Evolutionary conservation across 64 coral and sea anemone genomes (phyloP).

Genomic region (Catalaphyllia jardinei): DNA sequence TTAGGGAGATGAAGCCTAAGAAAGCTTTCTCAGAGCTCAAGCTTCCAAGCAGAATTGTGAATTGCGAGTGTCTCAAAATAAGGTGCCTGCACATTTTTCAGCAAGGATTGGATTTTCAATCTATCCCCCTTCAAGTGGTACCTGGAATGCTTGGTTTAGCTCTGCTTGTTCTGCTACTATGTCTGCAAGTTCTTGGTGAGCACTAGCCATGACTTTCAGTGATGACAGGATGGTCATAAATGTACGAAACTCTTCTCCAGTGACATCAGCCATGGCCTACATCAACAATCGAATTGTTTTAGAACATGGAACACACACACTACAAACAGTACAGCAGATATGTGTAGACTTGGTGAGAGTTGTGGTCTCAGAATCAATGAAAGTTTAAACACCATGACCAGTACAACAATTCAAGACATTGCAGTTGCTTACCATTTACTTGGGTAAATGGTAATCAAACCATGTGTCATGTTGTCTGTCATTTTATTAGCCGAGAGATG

Average conservation of each 20-base stretch:
- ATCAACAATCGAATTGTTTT: not conserved
- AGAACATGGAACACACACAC: not conserved
- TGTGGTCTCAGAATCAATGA: constrained; percentile 19
- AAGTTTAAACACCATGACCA: constrained; percentile 33
- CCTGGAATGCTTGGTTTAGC: constrained; percentile 87
- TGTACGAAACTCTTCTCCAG: constrained; percentile 85
- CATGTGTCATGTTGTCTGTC: constrained; percentile 25
- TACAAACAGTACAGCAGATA: not conserved
- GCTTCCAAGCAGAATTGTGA: too few species aligned
- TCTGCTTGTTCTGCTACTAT: constrained; percentile 95
- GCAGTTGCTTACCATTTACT: not conserved
- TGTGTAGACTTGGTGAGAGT: not conserved
- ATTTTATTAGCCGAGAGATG: constrained; percentile 85
- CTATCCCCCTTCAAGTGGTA: not conserved
- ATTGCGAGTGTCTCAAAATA: too few species aligned
- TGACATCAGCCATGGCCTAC: constrained; percentile 92
- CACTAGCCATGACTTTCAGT: constrained; percentile 70
- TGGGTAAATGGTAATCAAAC: not conserved
- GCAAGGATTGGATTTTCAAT: not conserved
- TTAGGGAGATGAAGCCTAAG: too few species aligned
- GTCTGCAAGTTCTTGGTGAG: constrained; percentile 85
- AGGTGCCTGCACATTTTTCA: too few species aligned
- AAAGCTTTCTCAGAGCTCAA: too few species aligned
- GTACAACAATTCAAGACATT: not conserved
- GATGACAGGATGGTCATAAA: constrained; percentile 89